Base-by-base conservation (phyloP, 1,140 invertebrate species). In the Cotesia typhae region DNA sequence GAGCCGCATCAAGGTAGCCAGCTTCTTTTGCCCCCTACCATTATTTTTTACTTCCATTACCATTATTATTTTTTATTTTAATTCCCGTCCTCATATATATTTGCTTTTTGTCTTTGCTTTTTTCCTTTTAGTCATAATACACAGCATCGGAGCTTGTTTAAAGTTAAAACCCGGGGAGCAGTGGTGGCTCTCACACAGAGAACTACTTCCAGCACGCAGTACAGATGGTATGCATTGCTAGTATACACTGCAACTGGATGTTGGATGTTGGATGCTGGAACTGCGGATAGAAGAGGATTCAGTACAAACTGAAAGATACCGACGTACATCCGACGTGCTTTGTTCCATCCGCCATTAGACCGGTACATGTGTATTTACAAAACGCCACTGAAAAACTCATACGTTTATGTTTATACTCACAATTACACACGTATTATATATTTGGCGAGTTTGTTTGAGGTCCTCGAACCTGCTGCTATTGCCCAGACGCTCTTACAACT, bases 381-480 rank as follows among this genome's bases (percentile, higher is more conserved):
- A 70, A 70, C 61, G 57, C 57, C 28, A 61, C 68, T 20, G 68
- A 70, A 17, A 20, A 20, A 20, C 57, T 20, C 17, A 17, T 10
- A 35, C 53, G 53, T 5, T n/a, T 12, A 6, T 12, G 12, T 10
- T 28, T 61, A 35, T 61, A 61, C 20, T 28, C 5, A 47, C 10
- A 47, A 9, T 9, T 47, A 6, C 5, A 47, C 10, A 47, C 41
- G 10, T 47, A 47, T 47, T 37, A 47, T 70, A 61, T 61, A 70
- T 14, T 41, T 57, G 17, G 14, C 12, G 67, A 70, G 57, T 70
- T 70, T 70, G 67, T 47, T 70, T 70, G 36, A 70, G 67, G 55
- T 70, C 51, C 67, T 70, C 67, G 57, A 70, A 70, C 67, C 59
- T 47, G 61, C 28, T 28, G 14, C 61, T 9, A 5, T 28, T 28